Percentiles rank a stretch among this genome's conserved stretches.
Evolutionary conservation across 1,140 invertebrate genomes (phyloP).

Genomic region (Belonocnema kinseyi): DNA sequence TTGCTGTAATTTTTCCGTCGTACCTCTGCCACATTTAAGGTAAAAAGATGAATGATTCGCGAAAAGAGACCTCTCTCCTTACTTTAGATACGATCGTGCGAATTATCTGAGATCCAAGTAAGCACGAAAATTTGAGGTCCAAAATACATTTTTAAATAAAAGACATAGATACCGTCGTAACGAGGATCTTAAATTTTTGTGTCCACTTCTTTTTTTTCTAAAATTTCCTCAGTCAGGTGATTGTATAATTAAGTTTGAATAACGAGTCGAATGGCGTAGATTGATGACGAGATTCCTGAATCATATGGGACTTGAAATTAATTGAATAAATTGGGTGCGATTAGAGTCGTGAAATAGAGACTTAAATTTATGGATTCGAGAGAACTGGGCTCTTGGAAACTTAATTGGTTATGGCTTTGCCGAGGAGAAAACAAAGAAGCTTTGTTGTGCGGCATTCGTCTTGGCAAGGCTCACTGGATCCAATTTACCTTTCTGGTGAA

Average conservation of each 20-base stretch:
- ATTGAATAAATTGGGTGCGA: neutral
- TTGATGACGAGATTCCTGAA: neutral
- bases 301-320: neutral
- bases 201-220: too few relatives aligned
- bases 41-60: slow-evolving; percentile 63
- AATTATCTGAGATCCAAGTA: neutral
- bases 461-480: slow-evolving; percentile 12
- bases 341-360: neutral
- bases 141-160: too few relatives aligned
- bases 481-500: slow-evolving; percentile 5
- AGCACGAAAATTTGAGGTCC: too few relatives aligned
- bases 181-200: too few relatives aligned
- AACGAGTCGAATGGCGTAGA: neutral
- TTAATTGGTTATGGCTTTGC: neutral
- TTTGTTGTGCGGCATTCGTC: neutral
- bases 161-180: too few relatives aligned
- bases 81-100: slow-evolving; percentile 49
- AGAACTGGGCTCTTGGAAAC: neutral
- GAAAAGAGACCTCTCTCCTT: slow-evolving; percentile 48
- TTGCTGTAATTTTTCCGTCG: slow-evolving; percentile 68
- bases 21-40: slow-evolving; percentile 69
- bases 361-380: slow-evolving; percentile 5
- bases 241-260: neutral
- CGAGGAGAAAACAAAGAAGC: neutral
- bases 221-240: too few relatives aligned